phyloP scores from a whole-genome alignment of 2,113 vertebrate genomes.

The Pelecanus crispus region DNA sequence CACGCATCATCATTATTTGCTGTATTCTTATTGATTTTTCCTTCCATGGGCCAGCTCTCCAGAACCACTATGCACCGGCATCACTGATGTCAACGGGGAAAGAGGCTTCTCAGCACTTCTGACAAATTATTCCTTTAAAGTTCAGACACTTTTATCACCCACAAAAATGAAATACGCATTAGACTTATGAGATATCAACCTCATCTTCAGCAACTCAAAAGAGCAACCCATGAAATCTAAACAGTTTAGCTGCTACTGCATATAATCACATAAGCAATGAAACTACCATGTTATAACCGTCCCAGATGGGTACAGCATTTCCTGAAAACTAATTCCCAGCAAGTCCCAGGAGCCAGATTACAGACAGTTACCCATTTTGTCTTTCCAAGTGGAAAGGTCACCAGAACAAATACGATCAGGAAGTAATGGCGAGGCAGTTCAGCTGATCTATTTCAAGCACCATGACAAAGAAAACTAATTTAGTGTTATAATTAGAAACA shows the following conservation, averaged over 20 bases:
- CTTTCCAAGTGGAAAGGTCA: conserved; percentile 58
- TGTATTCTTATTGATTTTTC: conserved; percentile 24
- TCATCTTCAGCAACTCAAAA: not conserved
- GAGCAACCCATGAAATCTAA: not conserved
- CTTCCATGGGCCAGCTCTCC: not conserved
- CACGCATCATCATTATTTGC: conserved; percentile 31
- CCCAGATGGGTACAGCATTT: not conserved
- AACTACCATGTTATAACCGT: not conserved
- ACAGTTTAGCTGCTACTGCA: not conserved
- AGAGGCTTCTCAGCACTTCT: not conserved
- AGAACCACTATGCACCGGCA: not conserved
- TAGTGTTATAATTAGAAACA: conserved; percentile 42
- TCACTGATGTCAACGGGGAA: not conserved
- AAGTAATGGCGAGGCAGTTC: not conserved
- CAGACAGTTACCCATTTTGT: conserved; percentile 9
- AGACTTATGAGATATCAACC: not conserved
- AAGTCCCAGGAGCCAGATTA: conserved; percentile 30
- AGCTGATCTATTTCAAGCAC: conserved; percentile 45
- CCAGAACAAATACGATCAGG: not conserved
- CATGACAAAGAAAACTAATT: conserved; percentile 54
- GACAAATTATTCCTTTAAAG: not conserved
- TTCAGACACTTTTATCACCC: not conserved
- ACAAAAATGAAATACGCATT: not conserved
- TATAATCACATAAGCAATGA: conserved; percentile 17
- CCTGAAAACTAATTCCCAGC: conserved; percentile 35